Base-by-base conservation (phyloP, 37 sponge, comb jelly and placozoan genomes). In the Diacarnus erythraeanus region DNA sequence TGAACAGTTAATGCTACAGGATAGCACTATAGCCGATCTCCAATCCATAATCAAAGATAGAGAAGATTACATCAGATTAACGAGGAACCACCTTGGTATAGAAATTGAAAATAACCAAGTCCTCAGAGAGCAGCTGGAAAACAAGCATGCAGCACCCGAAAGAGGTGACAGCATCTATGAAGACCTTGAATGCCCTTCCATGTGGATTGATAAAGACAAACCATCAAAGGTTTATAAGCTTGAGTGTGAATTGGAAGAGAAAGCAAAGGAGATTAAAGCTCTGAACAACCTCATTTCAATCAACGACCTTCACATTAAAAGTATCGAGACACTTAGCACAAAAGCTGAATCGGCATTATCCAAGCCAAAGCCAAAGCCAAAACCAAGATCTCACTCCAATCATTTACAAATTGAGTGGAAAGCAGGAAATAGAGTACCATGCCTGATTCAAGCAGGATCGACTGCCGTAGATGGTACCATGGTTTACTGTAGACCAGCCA, bases 401-500 rank as follows among this genome's bases (percentile, higher is more conserved):
- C n/a, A n/a, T n/a, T 6, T 47, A 12, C 51, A 47, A 12, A 15
- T 47, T 12, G 12, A 47, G 10, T 47, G 51, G 51, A 12, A 47
- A 47, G 12, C 6, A 12, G 51, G 51, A 47, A 6, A 15, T 12
- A 47, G 51, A 37, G 77, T 64, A 27, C 77, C 77, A 3, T 61
- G 4, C 21, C 25, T 1, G n/a, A 77, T 61, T 40, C 37, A 40
- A 36, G 38, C 38, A 23, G 64, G 41, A 35, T 77, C 77, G 25
- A 38, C 64, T 3, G 40, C 64, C 3, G 38, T 38, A 2, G 10
- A 22, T 17, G 77, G 63, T 12, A 22, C 3, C 12, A 61, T 21
- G 40, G 77, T 25, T 17, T 77, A 77, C 64, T 60, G 30, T 26
- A 3, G 41, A 63, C 64, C 63, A 38, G 40, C 6, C 2, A 58